Percentiles rank a stretch among this genome's conserved stretches.
Conservation (phyloP, 2,797 vertebrate species). For the Melanitta fusca region DNA sequence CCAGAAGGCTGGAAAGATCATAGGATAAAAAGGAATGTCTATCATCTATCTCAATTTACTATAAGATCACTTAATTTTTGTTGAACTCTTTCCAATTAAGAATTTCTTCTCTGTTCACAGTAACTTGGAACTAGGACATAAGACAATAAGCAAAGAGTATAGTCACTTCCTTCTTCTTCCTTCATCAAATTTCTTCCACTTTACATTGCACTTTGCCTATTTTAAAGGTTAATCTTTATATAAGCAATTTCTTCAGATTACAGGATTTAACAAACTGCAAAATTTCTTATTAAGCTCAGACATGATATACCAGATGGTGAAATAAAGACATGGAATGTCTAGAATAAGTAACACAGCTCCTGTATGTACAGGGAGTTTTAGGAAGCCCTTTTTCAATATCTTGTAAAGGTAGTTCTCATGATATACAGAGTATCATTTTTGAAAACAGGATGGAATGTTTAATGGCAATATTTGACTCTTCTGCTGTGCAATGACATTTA, state of each 20-base stretch:
- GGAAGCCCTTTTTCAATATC: background rate
- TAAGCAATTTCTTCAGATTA: conserved; percentile 9
- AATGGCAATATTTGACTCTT: conserved; percentile 51
- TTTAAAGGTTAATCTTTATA: conserved; percentile 62
- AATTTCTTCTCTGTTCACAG: background rate
- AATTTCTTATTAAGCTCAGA: conserved; percentile 47
- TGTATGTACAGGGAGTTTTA: background rate
- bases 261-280: conserved; percentile 3
- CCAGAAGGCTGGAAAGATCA: background rate
- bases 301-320: conserved; percentile 38
- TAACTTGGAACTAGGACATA: background rate
- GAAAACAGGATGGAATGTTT: conserved; percentile 6
- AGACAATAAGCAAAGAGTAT: background rate
- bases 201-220: background rate
- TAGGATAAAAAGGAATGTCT: background rate
- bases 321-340: conserved; percentile 48
- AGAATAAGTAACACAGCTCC: conserved; percentile 37
- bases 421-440: background rate
- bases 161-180: background rate
- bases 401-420: conserved; percentile 41
- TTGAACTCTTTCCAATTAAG: background rate
- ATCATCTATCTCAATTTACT: background rate
- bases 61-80: background rate
- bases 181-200: background rate
- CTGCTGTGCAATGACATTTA: conserved; percentile 58